Conservation (phyloP, 2,113 vertebrate genomes). For the Turnix velox region DNA sequence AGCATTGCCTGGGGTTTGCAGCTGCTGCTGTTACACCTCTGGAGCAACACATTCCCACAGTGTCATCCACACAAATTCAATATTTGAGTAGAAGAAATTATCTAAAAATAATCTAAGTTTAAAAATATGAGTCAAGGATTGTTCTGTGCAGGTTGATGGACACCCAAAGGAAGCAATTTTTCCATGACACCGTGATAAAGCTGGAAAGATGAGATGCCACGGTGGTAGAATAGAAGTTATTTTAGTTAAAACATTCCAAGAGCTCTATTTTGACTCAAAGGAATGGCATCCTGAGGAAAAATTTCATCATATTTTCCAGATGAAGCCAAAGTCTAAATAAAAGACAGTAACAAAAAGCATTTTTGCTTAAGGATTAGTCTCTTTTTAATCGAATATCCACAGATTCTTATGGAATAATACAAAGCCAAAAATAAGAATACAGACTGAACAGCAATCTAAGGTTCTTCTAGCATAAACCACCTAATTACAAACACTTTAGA, state of each 20-base stretch:
- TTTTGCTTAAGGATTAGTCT: conserved; percentile 14
- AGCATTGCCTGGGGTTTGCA: not conserved
- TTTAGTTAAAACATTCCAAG: not conserved
- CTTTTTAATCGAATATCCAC: conserved; percentile 64
- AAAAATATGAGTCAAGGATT: not conserved
- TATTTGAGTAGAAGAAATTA: not conserved
- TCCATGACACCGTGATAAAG: not conserved
- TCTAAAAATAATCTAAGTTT: not conserved
- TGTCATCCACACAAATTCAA: not conserved
- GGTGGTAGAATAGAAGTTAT: not conserved
- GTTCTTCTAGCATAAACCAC: conserved; percentile 42
- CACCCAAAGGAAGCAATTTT: not conserved
- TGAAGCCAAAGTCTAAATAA: not conserved
- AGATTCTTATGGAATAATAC: conserved; percentile 22
- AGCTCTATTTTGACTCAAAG: not conserved
- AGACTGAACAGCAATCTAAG: not conserved
- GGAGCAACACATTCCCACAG: not conserved
- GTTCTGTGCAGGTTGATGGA: not conserved
- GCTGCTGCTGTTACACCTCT: not conserved
- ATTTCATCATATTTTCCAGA: not conserved
- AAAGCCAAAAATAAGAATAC: conserved; percentile 32
- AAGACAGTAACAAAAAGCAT: not conserved
- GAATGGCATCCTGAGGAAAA: not conserved
- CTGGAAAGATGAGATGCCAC: not conserved
- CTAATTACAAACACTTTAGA: conserved; percentile 33